Conservation (phyloP, 1,140 invertebrate species). For the Homarus americanus region DNA sequence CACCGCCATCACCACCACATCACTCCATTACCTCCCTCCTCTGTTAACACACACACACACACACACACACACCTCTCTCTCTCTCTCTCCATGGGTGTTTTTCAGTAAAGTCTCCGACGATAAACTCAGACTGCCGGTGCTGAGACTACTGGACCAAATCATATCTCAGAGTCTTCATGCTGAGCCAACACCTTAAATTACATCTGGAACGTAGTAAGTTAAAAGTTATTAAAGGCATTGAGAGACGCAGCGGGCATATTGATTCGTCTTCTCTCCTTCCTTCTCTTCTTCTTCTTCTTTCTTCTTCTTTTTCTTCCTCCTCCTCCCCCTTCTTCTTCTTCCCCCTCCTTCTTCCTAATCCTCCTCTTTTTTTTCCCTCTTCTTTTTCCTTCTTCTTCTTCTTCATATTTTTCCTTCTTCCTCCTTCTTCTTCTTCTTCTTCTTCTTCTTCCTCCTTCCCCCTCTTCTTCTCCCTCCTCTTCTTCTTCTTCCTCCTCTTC, state of each 20-base stretch:
- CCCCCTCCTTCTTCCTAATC: background rate
- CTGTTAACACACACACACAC: no score
- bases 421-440: background rate
- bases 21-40: no score
- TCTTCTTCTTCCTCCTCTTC: background rate
- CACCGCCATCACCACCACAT: no score
- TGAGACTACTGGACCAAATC: no score
- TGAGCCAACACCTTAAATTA: slow-evolving; percentile 16
- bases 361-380: background rate
- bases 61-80: no score
- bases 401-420: background rate
- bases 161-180: background rate
- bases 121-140: no score
- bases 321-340: background rate
- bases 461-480: background rate
- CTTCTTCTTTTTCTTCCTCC: background rate
- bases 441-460: background rate
- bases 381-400: background rate
- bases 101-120: no score
- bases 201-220: slow-evolving; percentile 4
- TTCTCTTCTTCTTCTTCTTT: background rate
- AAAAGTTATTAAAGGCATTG: slow-evolving; percentile 38
- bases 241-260: background rate
- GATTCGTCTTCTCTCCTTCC: background rate
- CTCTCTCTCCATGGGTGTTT: no score